Evolutionary conservation across 1,140 invertebrate species (phyloP), one percentile per base, ranked within the genome.

Genomic region (Aethina tumida): DNA sequence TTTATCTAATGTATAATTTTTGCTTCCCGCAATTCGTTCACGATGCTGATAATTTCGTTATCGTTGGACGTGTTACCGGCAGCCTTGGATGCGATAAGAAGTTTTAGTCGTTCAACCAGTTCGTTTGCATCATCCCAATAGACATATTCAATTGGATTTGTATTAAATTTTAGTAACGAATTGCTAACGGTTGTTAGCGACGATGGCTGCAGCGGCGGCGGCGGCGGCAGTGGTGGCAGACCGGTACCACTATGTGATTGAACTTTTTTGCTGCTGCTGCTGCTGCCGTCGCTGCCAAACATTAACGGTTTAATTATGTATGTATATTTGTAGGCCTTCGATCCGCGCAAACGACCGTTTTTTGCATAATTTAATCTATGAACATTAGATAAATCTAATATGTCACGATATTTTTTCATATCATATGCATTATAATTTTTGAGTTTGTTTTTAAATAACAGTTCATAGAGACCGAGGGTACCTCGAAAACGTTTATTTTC

Each of bases 61-160:
- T 53, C 36, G 35, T 58, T 45, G 34, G 43, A 53, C 5, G 29
- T 51, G 39, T 63, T 55, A 5, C 58, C 60, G 24, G 58, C 59
- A 7, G 26, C 28, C 32, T 54, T 44, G 9, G 57, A 63, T 12
- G 56, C 50, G 9, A 58, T 29, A 3, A 64, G 24, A 18, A 65
- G 29, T 19, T 50, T 34, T 5, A 65, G 37, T 39, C 57, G 45
- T 16, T 58, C 53, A 4, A 62, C 47, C 8, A 64, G 18, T 47
- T 65, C 59, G 38, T 63, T 60, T n/a, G 52, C 47, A 53, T 64
- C 50, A 47, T 63, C 52, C 49, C 49, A 65, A 50, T 60, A 57
- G 21, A 55, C 49, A 43, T 60, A 55, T 44, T 55, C 50, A 21
- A 42, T 43, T 30, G 36, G 22, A 17, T 31, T 34, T n/a, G 25